phyloP scores from a whole-genome alignment of 1,140 invertebrate species.

The Drosophila pachea region DNA sequence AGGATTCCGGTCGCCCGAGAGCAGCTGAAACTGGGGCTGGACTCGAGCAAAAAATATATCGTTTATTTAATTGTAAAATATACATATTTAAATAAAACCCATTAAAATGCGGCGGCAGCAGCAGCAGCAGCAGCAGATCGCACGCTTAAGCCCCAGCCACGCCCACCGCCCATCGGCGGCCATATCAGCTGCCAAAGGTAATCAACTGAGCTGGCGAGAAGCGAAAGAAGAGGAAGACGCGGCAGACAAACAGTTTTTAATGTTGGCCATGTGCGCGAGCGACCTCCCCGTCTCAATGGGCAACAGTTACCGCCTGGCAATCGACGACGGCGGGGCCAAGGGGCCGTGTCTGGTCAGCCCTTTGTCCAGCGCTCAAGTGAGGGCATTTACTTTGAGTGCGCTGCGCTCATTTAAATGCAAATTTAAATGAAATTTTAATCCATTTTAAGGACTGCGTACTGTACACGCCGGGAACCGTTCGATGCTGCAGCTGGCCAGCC shows the following conservation, averaged over 20 bases:
- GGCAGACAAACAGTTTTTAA: slow-evolving; percentile 55
- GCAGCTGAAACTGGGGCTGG: slow-evolving; percentile 35
- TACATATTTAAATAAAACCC: slow-evolving; percentile 74
- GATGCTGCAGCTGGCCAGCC: slow-evolving; percentile 45
- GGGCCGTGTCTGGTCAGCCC: slow-evolving; percentile 18
- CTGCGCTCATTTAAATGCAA: slow-evolving; percentile 77
- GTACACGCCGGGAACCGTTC: slow-evolving; percentile 42
- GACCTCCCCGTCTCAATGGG: slow-evolving; percentile 19
- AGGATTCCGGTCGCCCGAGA: slow-evolving; percentile 15
- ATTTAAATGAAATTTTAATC: slow-evolving; percentile 79
- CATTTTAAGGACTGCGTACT: slow-evolving; percentile 63
- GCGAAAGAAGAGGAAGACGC: slow-evolving; percentile 22
- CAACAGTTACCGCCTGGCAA: slow-evolving; percentile 19
- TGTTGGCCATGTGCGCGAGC: slow-evolving; percentile 59
- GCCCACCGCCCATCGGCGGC: background rate
- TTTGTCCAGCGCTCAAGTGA: slow-evolving; percentile 43
- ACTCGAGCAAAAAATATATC: slow-evolving; percentile 44
- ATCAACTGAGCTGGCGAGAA: slow-evolving; percentile 53
- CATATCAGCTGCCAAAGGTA: slow-evolving; percentile 71
- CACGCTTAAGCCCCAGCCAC: slow-evolving; percentile 41
- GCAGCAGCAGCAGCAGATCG: slow-evolving; percentile 51
- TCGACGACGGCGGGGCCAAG: no score
- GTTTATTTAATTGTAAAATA: slow-evolving; percentile 77
- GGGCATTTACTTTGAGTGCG: slow-evolving; percentile 70
- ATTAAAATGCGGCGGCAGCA: slow-evolving; percentile 63